A percentile compares a stretch with the other conserved stretches of the same genome.
phyloP scores from a whole-genome alignment of 2,797 vertebrate species.

The Scarus forsteni region DNA sequence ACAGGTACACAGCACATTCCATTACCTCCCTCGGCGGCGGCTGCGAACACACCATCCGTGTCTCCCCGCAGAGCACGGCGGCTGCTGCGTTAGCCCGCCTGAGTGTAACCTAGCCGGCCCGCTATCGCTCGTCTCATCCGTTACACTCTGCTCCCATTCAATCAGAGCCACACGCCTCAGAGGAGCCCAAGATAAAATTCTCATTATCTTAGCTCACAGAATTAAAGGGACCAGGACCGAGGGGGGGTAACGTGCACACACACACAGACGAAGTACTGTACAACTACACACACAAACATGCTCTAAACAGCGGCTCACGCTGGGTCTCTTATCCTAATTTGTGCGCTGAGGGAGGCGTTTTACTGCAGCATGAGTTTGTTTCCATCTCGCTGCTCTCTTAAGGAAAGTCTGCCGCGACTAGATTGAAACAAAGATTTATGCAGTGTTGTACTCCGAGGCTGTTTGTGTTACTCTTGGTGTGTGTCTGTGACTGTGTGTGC shows the following conservation, averaged over 20 bases:
- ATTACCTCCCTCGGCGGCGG: conserved; percentile 60
- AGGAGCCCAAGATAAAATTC: conserved; percentile 83
- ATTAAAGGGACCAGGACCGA: conserved; percentile 78
- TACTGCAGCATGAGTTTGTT: conserved; percentile 53
- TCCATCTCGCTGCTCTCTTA: conserved; percentile 51
- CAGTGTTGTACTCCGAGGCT: conserved; percentile 37
- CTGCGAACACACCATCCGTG: conserved; percentile 46
- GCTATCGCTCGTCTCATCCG: conserved; percentile 81
- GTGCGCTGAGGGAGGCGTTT: conserved; percentile 54
- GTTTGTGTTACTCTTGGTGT: conserved; percentile 45
- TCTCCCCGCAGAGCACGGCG: conserved; percentile 60
- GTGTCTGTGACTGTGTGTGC: conserved; percentile 31
- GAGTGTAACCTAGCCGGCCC: conserved; percentile 67
- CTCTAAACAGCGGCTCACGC: conserved; percentile 35
- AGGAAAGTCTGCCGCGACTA: conserved; percentile 59
- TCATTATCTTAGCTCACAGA: conserved; percentile 84
- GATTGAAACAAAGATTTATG: conserved; percentile 53
- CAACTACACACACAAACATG: not conserved
- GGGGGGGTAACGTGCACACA: conserved; percentile 27
- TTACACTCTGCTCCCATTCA: conserved; percentile 86
- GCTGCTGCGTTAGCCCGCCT: conserved; percentile 41
- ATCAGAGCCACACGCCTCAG: conserved; percentile 78
- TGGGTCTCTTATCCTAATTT: conserved; percentile 66
- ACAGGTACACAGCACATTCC: conserved; percentile 65
- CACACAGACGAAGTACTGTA: conserved; percentile 39